Conservation (phyloP, 2,113 vertebrate species). For the Dascyllus trimaculatus region DNA sequence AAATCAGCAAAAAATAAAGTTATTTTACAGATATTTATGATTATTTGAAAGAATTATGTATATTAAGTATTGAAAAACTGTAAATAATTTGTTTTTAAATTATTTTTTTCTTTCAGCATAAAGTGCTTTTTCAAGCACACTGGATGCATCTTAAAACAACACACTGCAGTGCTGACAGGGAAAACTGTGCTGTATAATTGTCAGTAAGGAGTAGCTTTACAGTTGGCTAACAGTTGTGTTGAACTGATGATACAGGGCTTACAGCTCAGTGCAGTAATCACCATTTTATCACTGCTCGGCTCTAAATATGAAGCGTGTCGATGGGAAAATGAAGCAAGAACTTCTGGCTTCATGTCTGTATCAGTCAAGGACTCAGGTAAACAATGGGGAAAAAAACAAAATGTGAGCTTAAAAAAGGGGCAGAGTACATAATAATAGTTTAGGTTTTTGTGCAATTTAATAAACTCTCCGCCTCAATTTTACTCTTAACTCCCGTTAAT, state of each 20-base stretch:
- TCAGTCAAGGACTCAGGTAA: not conserved
- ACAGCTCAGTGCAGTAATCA: not conserved
- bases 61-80: too few relatives aligned
- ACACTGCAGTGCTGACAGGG: not conserved
- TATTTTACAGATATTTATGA: too few relatives aligned
- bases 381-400: slow-evolving; percentile 7
- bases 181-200: not conserved
- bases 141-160: too few relatives aligned
- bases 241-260: not conserved
- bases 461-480: slow-evolving; percentile 69
- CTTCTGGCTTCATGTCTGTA: too few relatives aligned
- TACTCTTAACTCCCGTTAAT: slow-evolving; percentile 55
- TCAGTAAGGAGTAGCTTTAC: slow-evolving; percentile 19
- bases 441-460: slow-evolving; percentile 39
- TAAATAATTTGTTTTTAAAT: too few relatives aligned
- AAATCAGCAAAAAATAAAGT: too few relatives aligned
- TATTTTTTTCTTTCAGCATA: too few relatives aligned
- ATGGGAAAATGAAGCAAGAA: not conserved
- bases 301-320: not conserved
- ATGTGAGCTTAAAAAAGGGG: not conserved
- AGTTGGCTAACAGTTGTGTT: not conserved
- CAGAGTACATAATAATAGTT: slow-evolving; percentile 3
- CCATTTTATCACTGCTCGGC: not conserved
- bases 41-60: too few relatives aligned
- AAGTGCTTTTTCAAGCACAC: too few relatives aligned